Conservation (phyloP, 23 tunicate genomes). For the Phallusia fumigata region DNA sequence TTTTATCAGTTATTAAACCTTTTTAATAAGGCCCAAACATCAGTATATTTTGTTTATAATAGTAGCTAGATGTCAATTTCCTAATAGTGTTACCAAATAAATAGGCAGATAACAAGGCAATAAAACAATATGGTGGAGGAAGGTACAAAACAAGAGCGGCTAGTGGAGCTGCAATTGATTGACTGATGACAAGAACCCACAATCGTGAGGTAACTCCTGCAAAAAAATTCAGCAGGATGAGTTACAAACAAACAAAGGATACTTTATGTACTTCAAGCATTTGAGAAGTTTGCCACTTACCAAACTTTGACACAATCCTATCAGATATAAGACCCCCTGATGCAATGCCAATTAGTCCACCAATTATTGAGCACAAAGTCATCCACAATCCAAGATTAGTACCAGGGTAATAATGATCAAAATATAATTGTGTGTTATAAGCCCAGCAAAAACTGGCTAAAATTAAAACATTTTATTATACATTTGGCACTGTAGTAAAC, state of each 20-base stretch:
- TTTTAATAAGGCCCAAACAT: too few relatives aligned
- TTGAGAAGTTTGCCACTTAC: constrained; percentile 20
- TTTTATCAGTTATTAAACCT: background rate
- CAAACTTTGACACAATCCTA: constrained; percentile 55
- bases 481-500: background rate
- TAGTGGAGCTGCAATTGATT: constrained; percentile 76
- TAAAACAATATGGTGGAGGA: constrained; percentile 84
- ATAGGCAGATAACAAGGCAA: constrained; percentile 64
- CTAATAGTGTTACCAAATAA: constrained; percentile 49
- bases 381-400: constrained; percentile 66
- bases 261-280: too few relatives aligned
- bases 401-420: constrained; percentile 63
- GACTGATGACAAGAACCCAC: constrained; percentile 82
- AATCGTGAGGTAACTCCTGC: constrained; percentile 62
- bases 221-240: too few relatives aligned
- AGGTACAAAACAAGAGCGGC: constrained; percentile 77
- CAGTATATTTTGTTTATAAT: background rate
- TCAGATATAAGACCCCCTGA: constrained; percentile 91
- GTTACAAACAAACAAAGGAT: too few relatives aligned
- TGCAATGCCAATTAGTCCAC: constrained; percentile 85
- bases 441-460: constrained; percentile 97
- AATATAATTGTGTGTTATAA: constrained; percentile 86
- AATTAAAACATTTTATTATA: background rate
- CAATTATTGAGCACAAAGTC: constrained; percentile 71
- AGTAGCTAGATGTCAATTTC: too few relatives aligned